phyloP scores from a whole-genome alignment of 2,797 vertebrate genomes.

The Coranthus polyacanthus region DNA sequence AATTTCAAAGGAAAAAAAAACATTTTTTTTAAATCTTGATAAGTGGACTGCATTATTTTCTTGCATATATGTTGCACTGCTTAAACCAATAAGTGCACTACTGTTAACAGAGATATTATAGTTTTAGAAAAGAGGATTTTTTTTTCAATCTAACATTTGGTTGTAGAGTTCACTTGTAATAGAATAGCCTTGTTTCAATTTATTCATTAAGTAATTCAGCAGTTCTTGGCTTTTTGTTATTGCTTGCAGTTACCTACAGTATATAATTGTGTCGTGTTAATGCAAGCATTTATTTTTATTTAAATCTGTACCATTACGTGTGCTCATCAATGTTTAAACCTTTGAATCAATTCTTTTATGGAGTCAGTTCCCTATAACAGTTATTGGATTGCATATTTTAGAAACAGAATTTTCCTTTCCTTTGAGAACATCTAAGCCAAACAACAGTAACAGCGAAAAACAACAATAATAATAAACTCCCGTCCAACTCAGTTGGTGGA shows the following conservation, averaged over 20 bases:
- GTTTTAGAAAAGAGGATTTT: conserved; percentile 83
- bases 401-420: conserved; percentile 68
- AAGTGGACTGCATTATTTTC: conserved; percentile 90
- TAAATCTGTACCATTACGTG: conserved; percentile 80
- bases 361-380: conserved; percentile 77
- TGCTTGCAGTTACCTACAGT: conserved; percentile 82
- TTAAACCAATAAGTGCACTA: conserved; percentile 92
- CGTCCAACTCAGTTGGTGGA: conserved; percentile 57
- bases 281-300: conserved; percentile 81
- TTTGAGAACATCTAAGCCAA: conserved; percentile 83
- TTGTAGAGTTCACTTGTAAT: conserved; percentile 85
- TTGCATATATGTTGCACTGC: conserved; percentile 91
- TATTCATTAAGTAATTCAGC: conserved; percentile 79
- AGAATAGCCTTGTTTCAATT: conserved; percentile 82
- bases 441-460: conserved; percentile 73
- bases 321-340: conserved; percentile 76
- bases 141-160: conserved; percentile 81
- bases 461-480: conserved; percentile 76
- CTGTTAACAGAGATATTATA: conserved; percentile 90
- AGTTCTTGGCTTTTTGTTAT: conserved; percentile 84
- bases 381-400: conserved; percentile 74
- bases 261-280: conserved; percentile 82
- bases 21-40: conserved; percentile 81
- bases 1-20: conserved; percentile 82
- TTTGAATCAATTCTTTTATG: conserved; percentile 72